Percentiles rank a stretch among this genome's conserved stretches.
These are phyloP conservation scores for Oceanodroma tethys DNA, from an alignment of 2,113 vertebrate species.

Conservation along the genomic window DNA sequence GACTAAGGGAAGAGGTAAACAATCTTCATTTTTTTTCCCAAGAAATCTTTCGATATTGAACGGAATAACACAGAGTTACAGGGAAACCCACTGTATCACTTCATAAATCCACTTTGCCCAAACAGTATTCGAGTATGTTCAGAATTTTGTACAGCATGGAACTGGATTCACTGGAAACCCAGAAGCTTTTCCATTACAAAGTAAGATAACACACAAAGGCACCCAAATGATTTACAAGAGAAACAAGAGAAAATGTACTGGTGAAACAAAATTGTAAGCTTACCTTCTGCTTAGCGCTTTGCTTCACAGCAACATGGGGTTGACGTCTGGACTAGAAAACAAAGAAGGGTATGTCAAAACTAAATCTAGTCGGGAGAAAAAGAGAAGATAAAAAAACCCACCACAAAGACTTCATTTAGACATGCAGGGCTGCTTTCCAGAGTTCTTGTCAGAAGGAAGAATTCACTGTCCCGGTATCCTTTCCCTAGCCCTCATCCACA, in stretches of 20 bases:
- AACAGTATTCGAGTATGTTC: neutral
- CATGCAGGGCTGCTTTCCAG: neutral
- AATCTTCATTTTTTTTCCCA: neutral
- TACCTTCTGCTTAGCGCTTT: slow-evolving; percentile 57
- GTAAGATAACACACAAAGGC: neutral
- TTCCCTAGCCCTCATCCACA: neutral
- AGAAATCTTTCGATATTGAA: neutral
- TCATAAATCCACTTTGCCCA: neutral
- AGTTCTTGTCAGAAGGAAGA: neutral
- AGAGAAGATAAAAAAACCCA: neutral
- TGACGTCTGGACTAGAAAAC: slow-evolving; percentile 40
- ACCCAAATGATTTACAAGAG: neutral
- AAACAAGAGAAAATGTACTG: neutral
- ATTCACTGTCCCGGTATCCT: neutral
- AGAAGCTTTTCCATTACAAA: neutral
- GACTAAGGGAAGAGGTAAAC: neutral
- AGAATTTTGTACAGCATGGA: neutral
- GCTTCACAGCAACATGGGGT: slow-evolving; percentile 44
- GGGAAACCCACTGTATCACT: neutral
- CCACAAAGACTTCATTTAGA: neutral
- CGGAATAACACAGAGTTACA: neutral
- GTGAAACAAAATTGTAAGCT: neutral
- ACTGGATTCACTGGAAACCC: neutral
- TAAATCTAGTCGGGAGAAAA: neutral
- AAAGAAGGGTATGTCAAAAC: neutral